Evolutionary conservation across 2,113 vertebrate genomes (phyloP).

Genomic region (Panurus biarmicus): DNA sequence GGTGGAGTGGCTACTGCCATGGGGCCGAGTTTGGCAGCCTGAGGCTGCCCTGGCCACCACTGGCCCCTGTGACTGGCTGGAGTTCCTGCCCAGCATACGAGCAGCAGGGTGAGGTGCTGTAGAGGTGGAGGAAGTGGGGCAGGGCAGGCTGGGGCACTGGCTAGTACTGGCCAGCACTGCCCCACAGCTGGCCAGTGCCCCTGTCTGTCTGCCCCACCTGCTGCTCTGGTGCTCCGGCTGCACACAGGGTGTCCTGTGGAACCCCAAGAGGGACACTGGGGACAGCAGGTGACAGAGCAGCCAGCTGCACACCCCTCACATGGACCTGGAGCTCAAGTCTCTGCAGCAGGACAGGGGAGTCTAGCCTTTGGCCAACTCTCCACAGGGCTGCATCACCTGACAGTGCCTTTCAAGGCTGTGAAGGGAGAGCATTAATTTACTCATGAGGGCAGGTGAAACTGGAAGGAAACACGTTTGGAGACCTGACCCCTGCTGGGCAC

Average conservation of each 20-base stretch:
- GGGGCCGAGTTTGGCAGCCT: conserved; percentile 72
- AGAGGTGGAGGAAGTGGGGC: conserved; percentile 84
- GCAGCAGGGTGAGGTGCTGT: conserved; percentile 78
- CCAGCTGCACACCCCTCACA: conserved; percentile 56
- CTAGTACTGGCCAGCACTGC: conserved; percentile 85
- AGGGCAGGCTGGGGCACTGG: conserved; percentile 75
- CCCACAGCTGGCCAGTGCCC: conserved; percentile 78
- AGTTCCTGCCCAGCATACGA: conserved; percentile 81
- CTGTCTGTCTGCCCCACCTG: conserved; percentile 82
- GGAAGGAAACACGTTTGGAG: conserved; percentile 80
- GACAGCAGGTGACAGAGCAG: background rate
- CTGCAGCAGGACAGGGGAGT: conserved; percentile 79
- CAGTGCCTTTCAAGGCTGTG: conserved; percentile 82
- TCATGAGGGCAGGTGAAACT: conserved; percentile 80
- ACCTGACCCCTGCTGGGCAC: conserved; percentile 78
- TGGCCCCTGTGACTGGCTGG: conserved; percentile 75
- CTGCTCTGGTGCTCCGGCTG: conserved; percentile 75
- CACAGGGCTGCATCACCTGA: conserved; percentile 79
- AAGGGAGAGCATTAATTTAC: conserved; percentile 81
- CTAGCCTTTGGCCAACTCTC: conserved; percentile 67
- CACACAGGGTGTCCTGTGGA: conserved; percentile 68
- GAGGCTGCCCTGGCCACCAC: background rate
- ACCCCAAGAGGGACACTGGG: background rate
- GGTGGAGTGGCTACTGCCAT: conserved; percentile 74
- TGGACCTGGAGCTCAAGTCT: conserved; percentile 70